Conservation (phyloP, 2,797 vertebrate genomes). For the Ctenopoma multispine region DNA sequence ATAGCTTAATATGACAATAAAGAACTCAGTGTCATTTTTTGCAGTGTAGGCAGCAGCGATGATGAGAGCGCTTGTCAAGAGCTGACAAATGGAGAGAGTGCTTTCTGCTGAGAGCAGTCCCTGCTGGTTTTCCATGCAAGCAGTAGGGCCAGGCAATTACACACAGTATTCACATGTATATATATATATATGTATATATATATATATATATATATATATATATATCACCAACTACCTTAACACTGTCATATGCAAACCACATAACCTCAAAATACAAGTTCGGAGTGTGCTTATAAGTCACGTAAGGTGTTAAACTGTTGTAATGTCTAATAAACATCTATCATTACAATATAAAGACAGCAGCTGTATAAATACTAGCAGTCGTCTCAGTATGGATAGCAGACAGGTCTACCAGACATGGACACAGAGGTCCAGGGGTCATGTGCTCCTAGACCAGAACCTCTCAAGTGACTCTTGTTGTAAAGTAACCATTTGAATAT, state of each 20-base stretch:
- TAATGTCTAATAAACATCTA: no score
- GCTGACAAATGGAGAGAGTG: conserved; percentile 78
- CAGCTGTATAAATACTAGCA: background rate
- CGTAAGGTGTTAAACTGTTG: no score
- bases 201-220: no score
- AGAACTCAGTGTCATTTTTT: conserved; percentile 55
- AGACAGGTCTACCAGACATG: background rate
- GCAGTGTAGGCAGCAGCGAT: conserved; percentile 62
- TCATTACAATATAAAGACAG: background rate
- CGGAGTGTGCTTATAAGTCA: background rate
- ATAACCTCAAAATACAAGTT: background rate
- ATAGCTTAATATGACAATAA: background rate
- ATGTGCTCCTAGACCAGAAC: background rate
- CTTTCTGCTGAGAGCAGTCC: conserved; percentile 75
- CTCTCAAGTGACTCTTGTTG: no score
- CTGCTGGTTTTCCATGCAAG: conserved; percentile 66
- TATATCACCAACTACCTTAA: background rate
- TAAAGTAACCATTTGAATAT: no score
- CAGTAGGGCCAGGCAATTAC: conserved; percentile 43
- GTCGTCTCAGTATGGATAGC: background rate
- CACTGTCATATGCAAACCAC: conserved; percentile 26
- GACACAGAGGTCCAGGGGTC: background rate
- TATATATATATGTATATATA: no score
- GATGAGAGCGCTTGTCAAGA: conserved; percentile 60
- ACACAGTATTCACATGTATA: conserved; percentile 4